phyloP scores from a whole-genome alignment of 53 echinoderm and acorn worm species.

The Holothuria leucospilota region DNA sequence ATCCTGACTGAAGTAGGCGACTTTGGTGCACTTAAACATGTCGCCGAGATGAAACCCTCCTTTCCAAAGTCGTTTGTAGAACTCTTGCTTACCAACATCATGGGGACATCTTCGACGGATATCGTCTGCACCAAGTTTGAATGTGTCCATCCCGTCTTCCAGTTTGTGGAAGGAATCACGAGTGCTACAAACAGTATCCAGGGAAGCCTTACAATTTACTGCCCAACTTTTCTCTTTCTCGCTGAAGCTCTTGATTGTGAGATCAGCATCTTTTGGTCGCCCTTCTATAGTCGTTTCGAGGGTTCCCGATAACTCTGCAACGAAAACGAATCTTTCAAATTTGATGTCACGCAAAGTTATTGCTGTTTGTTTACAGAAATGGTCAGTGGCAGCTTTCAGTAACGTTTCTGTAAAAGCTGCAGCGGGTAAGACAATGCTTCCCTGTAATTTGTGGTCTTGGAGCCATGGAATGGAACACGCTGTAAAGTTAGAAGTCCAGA shows the following conservation, averaged over 20 bases:
- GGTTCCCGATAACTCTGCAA: conserved; percentile 71
- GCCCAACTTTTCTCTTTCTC: conserved; percentile 81
- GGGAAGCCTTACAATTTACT: conserved; percentile 75
- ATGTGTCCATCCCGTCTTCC: conserved; percentile 75
- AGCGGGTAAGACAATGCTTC: conserved; percentile 88
- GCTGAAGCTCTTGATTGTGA: conserved; percentile 83
- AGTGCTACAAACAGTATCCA: conserved; percentile 76
- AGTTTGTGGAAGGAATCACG: conserved; percentile 77
- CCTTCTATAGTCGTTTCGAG: conserved; percentile 82
- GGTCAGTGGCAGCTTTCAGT: conserved; percentile 75
- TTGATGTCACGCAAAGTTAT: conserved; percentile 79
- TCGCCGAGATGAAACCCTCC: conserved; percentile 96
- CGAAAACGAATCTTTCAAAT: conserved; percentile 93
- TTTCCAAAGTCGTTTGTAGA: conserved; percentile 83
- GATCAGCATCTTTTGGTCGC: conserved; percentile 79
- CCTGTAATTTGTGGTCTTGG: conserved; percentile 91
- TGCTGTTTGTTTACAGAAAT: conserved; percentile 62
- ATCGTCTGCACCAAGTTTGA: conserved; percentile 86
- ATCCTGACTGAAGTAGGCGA: conserved; percentile 92
- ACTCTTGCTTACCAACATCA: conserved; percentile 85
- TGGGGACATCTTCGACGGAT: conserved; percentile 89
- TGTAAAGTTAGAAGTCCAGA: conserved; percentile 79
- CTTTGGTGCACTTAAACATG: conserved; percentile 82
- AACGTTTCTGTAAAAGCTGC: conserved; percentile 89
- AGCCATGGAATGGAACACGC: conserved; percentile 86